phyloP scores from a whole-genome alignment of 2,797 vertebrate species.

The Siniperca scherzeri region DNA sequence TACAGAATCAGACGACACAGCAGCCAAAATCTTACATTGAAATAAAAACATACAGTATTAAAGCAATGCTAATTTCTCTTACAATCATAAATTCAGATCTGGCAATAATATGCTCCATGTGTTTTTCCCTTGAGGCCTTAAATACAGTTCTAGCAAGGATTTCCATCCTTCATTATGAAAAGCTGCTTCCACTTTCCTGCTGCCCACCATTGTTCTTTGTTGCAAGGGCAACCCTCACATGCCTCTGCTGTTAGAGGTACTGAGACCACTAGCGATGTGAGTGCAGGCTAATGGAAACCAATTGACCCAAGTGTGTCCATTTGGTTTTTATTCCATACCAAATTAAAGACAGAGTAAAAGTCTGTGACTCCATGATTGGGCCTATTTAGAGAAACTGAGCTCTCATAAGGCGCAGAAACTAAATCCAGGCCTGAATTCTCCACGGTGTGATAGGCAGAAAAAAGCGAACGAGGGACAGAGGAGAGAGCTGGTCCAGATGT shows the following conservation, averaged over 20 bases:
- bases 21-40: conserved; percentile 9
- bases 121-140: conserved; percentile 44
- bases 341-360: conserved; percentile 61
- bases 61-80: conserved; percentile 24
- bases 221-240: conserved; percentile 43
- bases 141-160: conserved; percentile 52
- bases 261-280: conserved; percentile 22
- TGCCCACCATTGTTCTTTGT: conserved; percentile 65
- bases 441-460: background rate
- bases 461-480: background rate
- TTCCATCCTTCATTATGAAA: conserved; percentile 60
- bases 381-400: conserved; percentile 43
- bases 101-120: conserved; percentile 52
- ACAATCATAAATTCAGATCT: conserved; percentile 42
- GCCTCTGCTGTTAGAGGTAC: conserved; percentile 19
- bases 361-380: conserved; percentile 51
- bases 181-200: conserved; percentile 69
- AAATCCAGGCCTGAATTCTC: conserved; percentile 30
- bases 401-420: conserved; percentile 28
- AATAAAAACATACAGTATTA: conserved; percentile 30
- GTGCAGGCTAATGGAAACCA: conserved; percentile 59
- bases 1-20: background rate
- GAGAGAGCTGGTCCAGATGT: conserved; percentile 37
- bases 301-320: conserved; percentile 51
- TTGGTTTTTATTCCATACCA: conserved; percentile 65